A percentile compares a stretch with the other conserved stretches of the same genome.
phyloP scores from a whole-genome alignment of 2,113 vertebrate species.

The Ammodytes dubius region DNA sequence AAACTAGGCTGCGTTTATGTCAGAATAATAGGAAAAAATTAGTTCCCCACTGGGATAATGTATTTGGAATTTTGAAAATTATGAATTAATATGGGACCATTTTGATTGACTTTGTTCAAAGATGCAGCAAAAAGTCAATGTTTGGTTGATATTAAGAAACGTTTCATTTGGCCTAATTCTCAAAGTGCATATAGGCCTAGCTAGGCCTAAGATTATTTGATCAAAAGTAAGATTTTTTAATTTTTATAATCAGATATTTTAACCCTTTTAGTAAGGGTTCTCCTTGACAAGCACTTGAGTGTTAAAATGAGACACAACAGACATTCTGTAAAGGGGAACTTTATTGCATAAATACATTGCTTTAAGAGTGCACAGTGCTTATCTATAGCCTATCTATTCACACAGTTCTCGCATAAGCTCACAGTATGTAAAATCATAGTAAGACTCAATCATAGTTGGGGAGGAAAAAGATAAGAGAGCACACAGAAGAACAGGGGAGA shows the following conservation, averaged over 20 bases:
- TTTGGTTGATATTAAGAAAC: no score
- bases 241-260: not conserved
- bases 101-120: no score
- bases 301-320: slow-evolving; percentile 23
- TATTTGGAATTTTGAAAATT: no score
- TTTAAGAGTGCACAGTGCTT: slow-evolving; percentile 69
- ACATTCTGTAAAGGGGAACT: slow-evolving; percentile 66
- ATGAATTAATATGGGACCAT: no score
- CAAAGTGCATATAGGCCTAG: no score
- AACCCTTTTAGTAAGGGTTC: not conserved
- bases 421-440: slow-evolving; percentile 51
- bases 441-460: slow-evolving; percentile 45
- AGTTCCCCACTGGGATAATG: no score
- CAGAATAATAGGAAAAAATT: no score
- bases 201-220: not conserved
- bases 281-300: not conserved
- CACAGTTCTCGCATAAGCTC: slow-evolving; percentile 41
- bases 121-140: no score
- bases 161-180: no score
- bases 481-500: slow-evolving; percentile 26
- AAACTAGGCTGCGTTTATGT: no score
- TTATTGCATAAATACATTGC: slow-evolving; percentile 78
- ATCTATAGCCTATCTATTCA: slow-evolving; percentile 40
- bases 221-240: not conserved
- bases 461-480: slow-evolving; percentile 26